Evolutionary conservation across 2,113 vertebrate genomes (phyloP).

Genomic region (Nettapus auritus): DNA sequence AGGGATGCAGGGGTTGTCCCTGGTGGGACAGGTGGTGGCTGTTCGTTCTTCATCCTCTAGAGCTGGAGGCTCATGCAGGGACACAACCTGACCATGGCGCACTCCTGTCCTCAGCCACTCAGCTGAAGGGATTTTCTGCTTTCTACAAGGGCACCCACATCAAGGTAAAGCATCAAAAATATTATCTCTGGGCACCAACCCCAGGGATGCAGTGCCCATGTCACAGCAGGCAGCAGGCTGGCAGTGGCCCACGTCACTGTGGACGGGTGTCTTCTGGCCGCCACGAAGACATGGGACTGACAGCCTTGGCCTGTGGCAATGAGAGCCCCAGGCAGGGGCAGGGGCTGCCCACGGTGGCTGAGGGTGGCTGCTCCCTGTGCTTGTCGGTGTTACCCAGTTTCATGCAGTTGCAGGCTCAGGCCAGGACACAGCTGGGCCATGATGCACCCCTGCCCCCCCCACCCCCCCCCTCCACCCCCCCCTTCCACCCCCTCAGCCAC

Average conservation of each 20-base stretch:
- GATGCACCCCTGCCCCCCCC: too few species aligned
- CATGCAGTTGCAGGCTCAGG: too few species aligned
- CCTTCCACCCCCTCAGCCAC: too few species aligned
- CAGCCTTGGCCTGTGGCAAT: background rate
- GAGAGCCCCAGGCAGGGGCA: background rate
- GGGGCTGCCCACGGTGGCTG: background rate
- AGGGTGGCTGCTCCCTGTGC: too few species aligned
- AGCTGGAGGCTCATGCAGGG: too few species aligned
- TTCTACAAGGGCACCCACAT: background rate
- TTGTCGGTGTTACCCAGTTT: background rate
- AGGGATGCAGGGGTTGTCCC: fast-evolving
- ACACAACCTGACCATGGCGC: background rate
- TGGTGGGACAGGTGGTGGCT: background rate
- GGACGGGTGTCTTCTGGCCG: background rate
- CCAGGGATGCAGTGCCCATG: background rate
- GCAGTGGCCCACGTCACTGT: background rate
- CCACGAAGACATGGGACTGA: background rate
- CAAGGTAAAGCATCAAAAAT: background rate
- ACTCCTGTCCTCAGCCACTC: too few species aligned
- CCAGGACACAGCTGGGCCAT: too few species aligned
- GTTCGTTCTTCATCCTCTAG: background rate
- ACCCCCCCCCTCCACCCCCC: too few species aligned
- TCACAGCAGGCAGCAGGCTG: background rate
- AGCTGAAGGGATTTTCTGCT: background rate
- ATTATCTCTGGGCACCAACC: background rate